phyloP scores from a whole-genome alignment of 2,797 vertebrate genomes.

The Siniperca undulata region DNA sequence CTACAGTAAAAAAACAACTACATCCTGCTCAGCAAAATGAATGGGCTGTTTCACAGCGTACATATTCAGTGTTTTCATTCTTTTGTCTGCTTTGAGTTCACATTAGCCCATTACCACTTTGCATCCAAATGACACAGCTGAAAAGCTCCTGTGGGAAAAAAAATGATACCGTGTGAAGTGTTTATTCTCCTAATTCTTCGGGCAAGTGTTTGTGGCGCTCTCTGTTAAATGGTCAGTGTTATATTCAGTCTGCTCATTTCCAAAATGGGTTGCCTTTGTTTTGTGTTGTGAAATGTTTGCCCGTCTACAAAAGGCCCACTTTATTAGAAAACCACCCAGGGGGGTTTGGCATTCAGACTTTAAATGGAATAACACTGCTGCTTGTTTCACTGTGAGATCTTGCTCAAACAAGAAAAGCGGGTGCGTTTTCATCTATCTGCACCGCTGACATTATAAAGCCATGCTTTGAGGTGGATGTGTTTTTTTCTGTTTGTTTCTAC shows the following conservation, averaged over 20 bases:
- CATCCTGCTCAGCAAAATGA: conserved; percentile 13
- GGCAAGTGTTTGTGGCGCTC: conserved; percentile 42
- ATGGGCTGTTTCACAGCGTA: conserved; percentile 2
- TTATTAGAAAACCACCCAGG: conserved; percentile 66
- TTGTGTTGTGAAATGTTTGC: conserved; percentile 72
- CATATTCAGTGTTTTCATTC: conserved; percentile 33
- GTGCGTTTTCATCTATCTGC: conserved; percentile 62
- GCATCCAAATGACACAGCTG: conserved; percentile 44
- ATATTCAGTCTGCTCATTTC: conserved; percentile 65
- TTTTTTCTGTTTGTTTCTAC: conserved; percentile 61
- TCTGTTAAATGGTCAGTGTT: conserved; percentile 53
- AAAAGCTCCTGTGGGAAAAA: conserved; percentile 37
- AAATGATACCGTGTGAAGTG: conserved; percentile 53
- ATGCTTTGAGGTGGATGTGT: conserved; percentile 65
- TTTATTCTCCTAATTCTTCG: conserved; percentile 51
- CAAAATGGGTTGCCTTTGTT: conserved; percentile 61
- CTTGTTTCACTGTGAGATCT: conserved; percentile 72
- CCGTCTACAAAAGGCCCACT: conserved; percentile 63
- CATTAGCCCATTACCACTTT: conserved; percentile 43
- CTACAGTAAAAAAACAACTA: background rate
- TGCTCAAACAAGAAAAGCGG: conserved; percentile 56
- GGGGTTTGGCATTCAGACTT: conserved; percentile 60
- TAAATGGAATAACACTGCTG: conserved; percentile 72
- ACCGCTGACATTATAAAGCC: conserved; percentile 61
- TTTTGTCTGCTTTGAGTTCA: conserved; percentile 36